A percentile compares a stretch with the other conserved stretches of the same genome.
phyloP scores from a whole-genome alignment of 1,140 invertebrate species.

The Tetramorium parvispinum region DNA sequence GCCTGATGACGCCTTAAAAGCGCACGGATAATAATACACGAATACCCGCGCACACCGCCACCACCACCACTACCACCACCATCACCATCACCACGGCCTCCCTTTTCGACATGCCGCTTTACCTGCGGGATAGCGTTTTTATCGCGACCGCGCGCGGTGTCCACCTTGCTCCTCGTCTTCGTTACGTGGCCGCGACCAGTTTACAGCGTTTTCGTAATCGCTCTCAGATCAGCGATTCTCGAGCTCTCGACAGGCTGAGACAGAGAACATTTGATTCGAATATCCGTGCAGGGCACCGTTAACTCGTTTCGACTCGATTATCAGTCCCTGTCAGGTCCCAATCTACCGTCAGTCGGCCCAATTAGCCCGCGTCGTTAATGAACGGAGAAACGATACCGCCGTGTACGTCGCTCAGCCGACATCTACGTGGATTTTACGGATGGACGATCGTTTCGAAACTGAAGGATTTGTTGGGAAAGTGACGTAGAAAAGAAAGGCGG shows the following conservation, averaged over 20 bases:
- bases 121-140: slow-evolving; percentile 28
- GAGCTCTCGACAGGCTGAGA: not conserved
- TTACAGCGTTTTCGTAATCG: slow-evolving; percentile 9
- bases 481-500: not conserved
- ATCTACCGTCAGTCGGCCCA: slow-evolving; percentile 42
- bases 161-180: slow-evolving; percentile 15
- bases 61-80: not conserved
- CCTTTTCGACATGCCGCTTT: slow-evolving; percentile 57
- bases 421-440: not conserved
- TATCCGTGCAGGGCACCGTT: slow-evolving; percentile 33
- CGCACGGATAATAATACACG: slow-evolving; percentile 78
- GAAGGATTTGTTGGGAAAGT: slow-evolving; percentile 25
- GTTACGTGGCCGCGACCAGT: not conserved
- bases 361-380: slow-evolving; percentile 63
- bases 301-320: slow-evolving; percentile 43
- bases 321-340: slow-evolving; percentile 42
- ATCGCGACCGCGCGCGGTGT: not conserved
- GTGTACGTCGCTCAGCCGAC: not conserved
- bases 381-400: slow-evolving; percentile 22
- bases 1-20: slow-evolving; percentile 78
- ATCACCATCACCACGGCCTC: slow-evolving; percentile 10
- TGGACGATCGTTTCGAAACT: slow-evolving; percentile 3
- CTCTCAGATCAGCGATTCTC: not conserved
- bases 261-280: slow-evolving; percentile 15
- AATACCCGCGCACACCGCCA: slow-evolving; percentile 55